Conservation (phyloP, 1,140 invertebrate genomes). For the Drosophila tani region DNA sequence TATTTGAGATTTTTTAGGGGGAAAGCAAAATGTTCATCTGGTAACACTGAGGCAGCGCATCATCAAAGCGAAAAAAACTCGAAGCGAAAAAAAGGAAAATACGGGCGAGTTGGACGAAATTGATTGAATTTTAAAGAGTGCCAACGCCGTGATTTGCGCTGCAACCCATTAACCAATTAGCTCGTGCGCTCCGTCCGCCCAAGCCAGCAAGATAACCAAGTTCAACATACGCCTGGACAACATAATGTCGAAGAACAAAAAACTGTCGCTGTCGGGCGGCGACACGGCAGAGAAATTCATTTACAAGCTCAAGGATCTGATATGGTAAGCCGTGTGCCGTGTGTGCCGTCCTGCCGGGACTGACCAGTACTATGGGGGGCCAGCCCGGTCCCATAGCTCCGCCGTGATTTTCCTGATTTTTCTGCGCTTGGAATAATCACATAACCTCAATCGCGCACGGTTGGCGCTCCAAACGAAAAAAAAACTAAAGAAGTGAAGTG, state of each 20-base stretch:
- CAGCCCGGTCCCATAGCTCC: not conserved
- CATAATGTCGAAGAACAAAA: conserved; percentile 84
- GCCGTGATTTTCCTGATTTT: conserved; percentile 3
- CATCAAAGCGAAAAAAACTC: conserved; percentile 55
- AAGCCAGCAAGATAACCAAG: conserved; percentile 78
- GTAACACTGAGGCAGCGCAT: conserved; percentile 37
- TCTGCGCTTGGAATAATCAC: conserved; percentile 29
- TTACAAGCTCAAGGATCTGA: conserved; percentile 84
- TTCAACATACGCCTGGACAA: conserved; percentile 80
- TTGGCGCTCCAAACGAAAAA: conserved; percentile 47
- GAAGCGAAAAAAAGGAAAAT: conserved; percentile 64
- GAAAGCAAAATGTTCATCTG: no score
- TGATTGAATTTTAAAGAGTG: conserved; percentile 30
- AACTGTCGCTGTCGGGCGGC: conserved; percentile 80
- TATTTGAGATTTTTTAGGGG: no score
- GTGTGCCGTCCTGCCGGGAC: not conserved
- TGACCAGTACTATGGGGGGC: not conserved
- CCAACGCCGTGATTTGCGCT: conserved; percentile 43
- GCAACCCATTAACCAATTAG: conserved; percentile 23
- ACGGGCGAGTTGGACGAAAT: conserved; percentile 55
- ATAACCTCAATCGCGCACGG: conserved; percentile 67
- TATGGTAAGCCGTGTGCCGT: conserved; percentile 69
- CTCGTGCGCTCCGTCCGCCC: conserved; percentile 43
- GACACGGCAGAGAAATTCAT: conserved; percentile 78
- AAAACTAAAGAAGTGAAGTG: conserved; percentile 44